A percentile compares a stretch with the other conserved stretches of the same genome.
Conservation (phyloP, 2,888 invertebrate species). For the Gibbula magus region DNA sequence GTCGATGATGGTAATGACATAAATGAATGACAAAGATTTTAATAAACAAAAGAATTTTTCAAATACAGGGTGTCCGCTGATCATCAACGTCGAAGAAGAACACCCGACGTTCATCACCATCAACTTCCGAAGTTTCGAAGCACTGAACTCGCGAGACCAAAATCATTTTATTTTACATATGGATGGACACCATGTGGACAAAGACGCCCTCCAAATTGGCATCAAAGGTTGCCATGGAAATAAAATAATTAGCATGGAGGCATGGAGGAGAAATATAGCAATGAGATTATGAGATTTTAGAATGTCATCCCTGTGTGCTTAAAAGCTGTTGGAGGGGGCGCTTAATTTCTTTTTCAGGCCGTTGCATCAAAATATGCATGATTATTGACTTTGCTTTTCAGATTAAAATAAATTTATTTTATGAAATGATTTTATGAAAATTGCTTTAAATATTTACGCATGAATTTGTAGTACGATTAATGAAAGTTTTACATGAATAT, state of each 20-base stretch:
- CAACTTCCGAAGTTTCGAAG: slow-evolving; percentile 46
- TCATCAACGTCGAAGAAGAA: slow-evolving; percentile 56
- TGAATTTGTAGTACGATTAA: too few relatives aligned
- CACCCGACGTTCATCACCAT: slow-evolving; percentile 51
- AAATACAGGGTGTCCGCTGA: slow-evolving; percentile 62
- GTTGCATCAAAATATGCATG: too few relatives aligned
- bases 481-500: too few relatives aligned
- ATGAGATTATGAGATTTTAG: background rate
- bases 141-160: slow-evolving; percentile 35
- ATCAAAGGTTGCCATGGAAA: slow-evolving; percentile 62
- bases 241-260: background rate
- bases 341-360: background rate
- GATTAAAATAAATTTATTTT: too few relatives aligned
- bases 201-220: slow-evolving; percentile 53
- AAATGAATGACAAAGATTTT: too few relatives aligned
- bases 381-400: too few relatives aligned
- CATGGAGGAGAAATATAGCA: background rate
- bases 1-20: too few relatives aligned
- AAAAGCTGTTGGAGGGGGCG: background rate
- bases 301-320: background rate
- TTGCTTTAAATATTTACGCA: too few relatives aligned
- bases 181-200: slow-evolving; percentile 55
- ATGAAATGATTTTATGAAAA: too few relatives aligned
- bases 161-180: slow-evolving; percentile 57
- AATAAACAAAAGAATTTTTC: too few relatives aligned